These are phyloP conservation scores for Euproctis similis DNA, from an alignment of 2,888 invertebrate genomes.

Conservation along the genomic window DNA sequence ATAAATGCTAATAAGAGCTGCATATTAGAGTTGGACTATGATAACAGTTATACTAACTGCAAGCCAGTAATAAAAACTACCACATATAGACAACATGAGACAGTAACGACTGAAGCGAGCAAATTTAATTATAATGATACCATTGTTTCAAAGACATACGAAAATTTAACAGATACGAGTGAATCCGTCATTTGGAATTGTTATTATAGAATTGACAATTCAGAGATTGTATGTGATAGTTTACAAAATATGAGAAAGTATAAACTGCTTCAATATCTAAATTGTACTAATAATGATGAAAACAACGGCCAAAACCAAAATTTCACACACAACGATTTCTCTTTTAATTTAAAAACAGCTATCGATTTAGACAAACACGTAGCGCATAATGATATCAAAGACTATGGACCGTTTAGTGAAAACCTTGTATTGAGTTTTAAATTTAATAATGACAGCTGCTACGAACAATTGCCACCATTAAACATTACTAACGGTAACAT, in stretches of 20 bases:
- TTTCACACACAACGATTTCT: too few relatives aligned
- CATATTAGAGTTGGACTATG: too few relatives aligned
- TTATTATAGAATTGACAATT: not conserved
- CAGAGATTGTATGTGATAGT: not conserved
- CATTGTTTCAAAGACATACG: too few relatives aligned
- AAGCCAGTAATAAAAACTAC: too few relatives aligned
- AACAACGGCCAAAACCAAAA: not conserved
- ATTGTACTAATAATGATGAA: constrained; percentile 3
- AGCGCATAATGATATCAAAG: not conserved
- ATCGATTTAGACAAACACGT: too few relatives aligned
- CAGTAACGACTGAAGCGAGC: too few relatives aligned
- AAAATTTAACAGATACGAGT: too few relatives aligned
- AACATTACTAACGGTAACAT: constrained; percentile 2
- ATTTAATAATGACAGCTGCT: constrained; percentile 1
- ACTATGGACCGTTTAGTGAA: not conserved
- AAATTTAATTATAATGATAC: too few relatives aligned
- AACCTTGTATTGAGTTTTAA: constrained; percentile 1
- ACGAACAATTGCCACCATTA: not conserved
- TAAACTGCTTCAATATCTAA: not conserved
- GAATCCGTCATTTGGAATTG: constrained; percentile 2
- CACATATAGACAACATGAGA: too few relatives aligned
- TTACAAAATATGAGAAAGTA: not conserved
- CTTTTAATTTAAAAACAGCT: too few relatives aligned
- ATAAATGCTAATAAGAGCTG: too few relatives aligned
- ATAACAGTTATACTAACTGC: too few relatives aligned